Conservation (phyloP, 2,888 invertebrate genomes). For the Craniophora ligustri region DNA sequence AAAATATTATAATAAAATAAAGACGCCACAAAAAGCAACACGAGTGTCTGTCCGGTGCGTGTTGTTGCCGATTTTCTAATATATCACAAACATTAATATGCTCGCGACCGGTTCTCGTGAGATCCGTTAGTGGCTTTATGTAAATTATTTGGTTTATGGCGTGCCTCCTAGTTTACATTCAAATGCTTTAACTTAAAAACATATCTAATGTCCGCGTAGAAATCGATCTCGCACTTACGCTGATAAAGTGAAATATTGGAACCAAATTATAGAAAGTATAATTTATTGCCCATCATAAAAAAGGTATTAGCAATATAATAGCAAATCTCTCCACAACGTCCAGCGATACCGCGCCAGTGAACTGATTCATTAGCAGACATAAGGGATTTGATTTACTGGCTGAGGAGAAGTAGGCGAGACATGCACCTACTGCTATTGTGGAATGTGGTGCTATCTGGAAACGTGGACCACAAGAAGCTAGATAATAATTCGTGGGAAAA, state of each 20-base stretch:
- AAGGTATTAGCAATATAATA: slow-evolving; percentile 63
- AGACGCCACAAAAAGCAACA: slow-evolving; percentile 69
- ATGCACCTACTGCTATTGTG: too few relatives aligned
- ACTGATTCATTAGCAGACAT: slow-evolving; percentile 7
- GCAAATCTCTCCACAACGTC: slow-evolving; percentile 49
- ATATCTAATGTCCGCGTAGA: slow-evolving; percentile 56
- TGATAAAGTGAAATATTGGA: slow-evolving; percentile 69
- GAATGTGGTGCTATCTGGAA: neutral
- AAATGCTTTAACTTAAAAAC: slow-evolving; percentile 73
- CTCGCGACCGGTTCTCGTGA: slow-evolving; percentile 82
- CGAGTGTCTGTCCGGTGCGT: slow-evolving; percentile 61
- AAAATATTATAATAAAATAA: slow-evolving; percentile 79
- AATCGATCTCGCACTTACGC: slow-evolving; percentile 58
- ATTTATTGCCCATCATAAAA: slow-evolving; percentile 73
- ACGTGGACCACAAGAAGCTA: neutral
- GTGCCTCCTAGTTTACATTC: slow-evolving; percentile 83
- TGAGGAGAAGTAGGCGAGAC: neutral
- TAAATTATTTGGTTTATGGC: slow-evolving; percentile 84
- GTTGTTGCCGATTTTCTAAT: slow-evolving; percentile 85
- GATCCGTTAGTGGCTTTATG: slow-evolving; percentile 88
- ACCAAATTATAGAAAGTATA: slow-evolving; percentile 78
- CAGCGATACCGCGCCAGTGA: slow-evolving; percentile 21
- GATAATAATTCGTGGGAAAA: slow-evolving; percentile 50
- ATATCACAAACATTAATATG: slow-evolving; percentile 86
- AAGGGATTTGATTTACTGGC: neutral